These are phyloP conservation scores for Leptothorax acervorum DNA, from an alignment of 2,888 invertebrate genomes.

Conservation along the genomic window DNA sequence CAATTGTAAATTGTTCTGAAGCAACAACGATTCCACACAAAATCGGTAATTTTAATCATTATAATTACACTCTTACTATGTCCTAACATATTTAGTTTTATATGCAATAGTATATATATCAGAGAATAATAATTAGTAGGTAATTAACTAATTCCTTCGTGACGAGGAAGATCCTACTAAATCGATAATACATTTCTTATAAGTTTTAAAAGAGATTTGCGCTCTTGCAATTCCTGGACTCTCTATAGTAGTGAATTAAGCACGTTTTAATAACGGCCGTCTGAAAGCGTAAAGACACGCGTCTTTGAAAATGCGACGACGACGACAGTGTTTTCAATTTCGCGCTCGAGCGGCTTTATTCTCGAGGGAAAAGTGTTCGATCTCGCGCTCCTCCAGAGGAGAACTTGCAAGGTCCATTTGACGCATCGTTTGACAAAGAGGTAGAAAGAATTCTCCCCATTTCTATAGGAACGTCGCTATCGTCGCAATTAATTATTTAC, in stretches of 20 bases:
- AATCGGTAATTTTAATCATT: background rate
- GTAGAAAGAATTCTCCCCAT: slow-evolving; percentile 10
- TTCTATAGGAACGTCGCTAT: slow-evolving; percentile 19
- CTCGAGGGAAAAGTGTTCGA: slow-evolving; percentile 41
- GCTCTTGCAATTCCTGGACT: background rate
- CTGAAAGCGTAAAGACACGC: slow-evolving; percentile 25
- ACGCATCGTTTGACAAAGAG: slow-evolving; percentile 37
- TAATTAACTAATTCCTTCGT: background rate
- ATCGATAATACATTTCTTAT: background rate
- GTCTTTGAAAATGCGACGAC: slow-evolving; percentile 31
- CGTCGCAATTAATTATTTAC: slow-evolving; percentile 32
- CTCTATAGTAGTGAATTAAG: background rate
- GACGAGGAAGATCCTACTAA: background rate
- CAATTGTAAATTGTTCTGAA: background rate
- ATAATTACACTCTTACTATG: background rate
- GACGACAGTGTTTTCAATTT: slow-evolving; percentile 50
- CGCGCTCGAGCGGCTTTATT: slow-evolving; percentile 42
- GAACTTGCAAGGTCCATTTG: slow-evolving; percentile 30
- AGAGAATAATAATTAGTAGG: background rate
- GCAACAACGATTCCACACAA: background rate
- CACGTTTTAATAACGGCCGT: slow-evolving; percentile 20
- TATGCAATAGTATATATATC: background rate
- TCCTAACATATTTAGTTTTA: background rate
- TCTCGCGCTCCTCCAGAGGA: slow-evolving; percentile 23
- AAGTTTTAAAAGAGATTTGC: slow-evolving; percentile 8